phyloP scores from a whole-genome alignment of 2,797 vertebrate species.

The Neoniphon sammara region DNA sequence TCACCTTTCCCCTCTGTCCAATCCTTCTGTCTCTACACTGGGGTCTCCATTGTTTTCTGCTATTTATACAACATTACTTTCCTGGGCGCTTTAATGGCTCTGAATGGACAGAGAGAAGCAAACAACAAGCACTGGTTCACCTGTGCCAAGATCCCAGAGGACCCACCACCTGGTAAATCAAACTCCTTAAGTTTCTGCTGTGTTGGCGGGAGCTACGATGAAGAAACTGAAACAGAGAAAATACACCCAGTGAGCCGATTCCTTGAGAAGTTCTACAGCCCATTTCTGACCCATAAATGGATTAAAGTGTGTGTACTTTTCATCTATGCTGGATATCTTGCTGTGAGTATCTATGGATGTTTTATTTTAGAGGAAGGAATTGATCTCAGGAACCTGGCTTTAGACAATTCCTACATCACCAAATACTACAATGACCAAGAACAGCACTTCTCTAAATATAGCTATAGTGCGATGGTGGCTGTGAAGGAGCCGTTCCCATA shows the following conservation, averaged over 20 bases:
- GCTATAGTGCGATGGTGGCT: constrained; percentile 85
- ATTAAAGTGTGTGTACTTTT: constrained; percentile 76
- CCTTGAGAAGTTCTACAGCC: constrained; percentile 81
- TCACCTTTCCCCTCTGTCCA: constrained; percentile 85
- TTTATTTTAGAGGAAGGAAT: constrained; percentile 83
- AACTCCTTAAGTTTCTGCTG: constrained; percentile 76
- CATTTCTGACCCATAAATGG: constrained; percentile 77
- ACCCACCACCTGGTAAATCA: constrained; percentile 54
- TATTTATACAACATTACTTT: constrained; percentile 80
- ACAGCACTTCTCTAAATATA: constrained; percentile 82
- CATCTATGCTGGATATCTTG: constrained; percentile 78
- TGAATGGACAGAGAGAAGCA: constrained; percentile 86
- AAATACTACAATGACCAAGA: constrained; percentile 80
- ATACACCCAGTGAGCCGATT: constrained; percentile 72
- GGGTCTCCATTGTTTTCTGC: constrained; percentile 84
- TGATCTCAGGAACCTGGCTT: constrained; percentile 84
- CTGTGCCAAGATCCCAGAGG: constrained; percentile 74
- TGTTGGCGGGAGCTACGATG: constrained; percentile 67
- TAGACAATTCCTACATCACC: constrained; percentile 84
- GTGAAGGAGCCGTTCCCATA: constrained; percentile 79
- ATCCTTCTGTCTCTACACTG: constrained; percentile 89
- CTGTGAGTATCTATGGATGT: constrained; percentile 83
- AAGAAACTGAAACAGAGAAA: constrained; percentile 65
- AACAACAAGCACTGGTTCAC: constrained; percentile 86
- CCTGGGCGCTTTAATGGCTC: constrained; percentile 83